A percentile compares a stretch with the other conserved stretches of the same genome.
Evolutionary conservation across 2,888 invertebrate species (phyloP).

Genomic region (Physocephala rufipes): DNA sequence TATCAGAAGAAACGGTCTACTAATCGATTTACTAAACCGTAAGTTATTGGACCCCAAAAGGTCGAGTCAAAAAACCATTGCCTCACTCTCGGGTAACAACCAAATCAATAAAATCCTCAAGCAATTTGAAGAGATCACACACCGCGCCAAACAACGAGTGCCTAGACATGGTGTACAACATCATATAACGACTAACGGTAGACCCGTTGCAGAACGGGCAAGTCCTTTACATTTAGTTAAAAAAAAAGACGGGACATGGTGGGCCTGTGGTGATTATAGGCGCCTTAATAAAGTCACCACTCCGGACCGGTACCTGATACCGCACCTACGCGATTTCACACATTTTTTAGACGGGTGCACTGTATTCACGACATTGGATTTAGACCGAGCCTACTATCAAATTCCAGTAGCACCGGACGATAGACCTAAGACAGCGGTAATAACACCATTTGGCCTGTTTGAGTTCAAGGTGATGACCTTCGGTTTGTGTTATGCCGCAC

Average conservation of each 20-base stretch:
- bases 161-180: constrained; percentile 32
- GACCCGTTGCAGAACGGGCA: constrained; percentile 38
- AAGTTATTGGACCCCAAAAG: constrained; percentile 33
- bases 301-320: constrained; percentile 10
- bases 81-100: not conserved
- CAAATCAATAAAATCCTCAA: not conserved
- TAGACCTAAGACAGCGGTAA: constrained; percentile 32
- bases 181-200: constrained; percentile 38
- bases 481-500: constrained; percentile 51
- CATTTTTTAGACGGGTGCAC: not conserved
- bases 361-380: not conserved
- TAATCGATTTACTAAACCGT: constrained; percentile 37
- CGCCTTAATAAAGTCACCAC: not conserved
- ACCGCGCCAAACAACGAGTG: constrained; percentile 17
- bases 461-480: constrained; percentile 32
- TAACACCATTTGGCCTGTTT: constrained; percentile 18
- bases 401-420: constrained; percentile 34
- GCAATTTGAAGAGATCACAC: constrained; percentile 19
- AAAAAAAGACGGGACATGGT: constrained; percentile 36
- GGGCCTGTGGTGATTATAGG: too few relatives aligned
- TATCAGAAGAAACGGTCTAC: constrained; percentile 35
- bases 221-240: constrained; percentile 41
- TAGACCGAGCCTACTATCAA: constrained; percentile 29
- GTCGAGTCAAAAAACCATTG: constrained; percentile 23
- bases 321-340: constrained; percentile 21